Percentiles rank a stretch among this genome's conserved stretches.
These are phyloP conservation scores for Drymodes brunneopygia DNA, from an alignment of 2,113 vertebrate species.

Conservation along the genomic window DNA sequence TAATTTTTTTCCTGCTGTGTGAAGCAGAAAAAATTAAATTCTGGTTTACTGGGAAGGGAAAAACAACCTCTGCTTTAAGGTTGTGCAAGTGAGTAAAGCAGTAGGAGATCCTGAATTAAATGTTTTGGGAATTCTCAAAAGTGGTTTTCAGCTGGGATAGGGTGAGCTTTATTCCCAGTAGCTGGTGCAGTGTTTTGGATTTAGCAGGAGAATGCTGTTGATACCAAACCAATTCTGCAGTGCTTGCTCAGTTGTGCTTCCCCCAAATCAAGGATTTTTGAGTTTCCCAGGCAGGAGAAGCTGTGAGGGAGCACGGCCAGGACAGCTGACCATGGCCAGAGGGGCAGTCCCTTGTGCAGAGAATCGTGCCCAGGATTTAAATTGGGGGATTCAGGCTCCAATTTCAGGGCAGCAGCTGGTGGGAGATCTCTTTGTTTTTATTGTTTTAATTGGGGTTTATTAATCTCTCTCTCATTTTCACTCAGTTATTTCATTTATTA, in stretches of 20 bases:
- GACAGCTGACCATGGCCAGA: neutral
- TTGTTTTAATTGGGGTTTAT: neutral
- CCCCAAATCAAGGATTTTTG: neutral
- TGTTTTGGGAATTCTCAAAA: neutral
- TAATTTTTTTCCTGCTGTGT: neutral
- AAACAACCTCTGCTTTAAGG: neutral
- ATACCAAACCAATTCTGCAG: neutral
- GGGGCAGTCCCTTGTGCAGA: rapidly evolving
- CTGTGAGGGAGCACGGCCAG: neutral
- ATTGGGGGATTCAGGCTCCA: rapidly evolving
- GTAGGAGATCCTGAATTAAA: neutral
- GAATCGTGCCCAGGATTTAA: neutral
- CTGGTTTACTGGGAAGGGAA: neutral
- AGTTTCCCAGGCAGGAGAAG: neutral
- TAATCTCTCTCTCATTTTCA: too few species aligned
- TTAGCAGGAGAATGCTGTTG: rapidly evolving
- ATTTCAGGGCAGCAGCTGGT: neutral
- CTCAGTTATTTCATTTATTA: neutral
- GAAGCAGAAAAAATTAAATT: neutral
- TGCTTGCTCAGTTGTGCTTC: neutral
- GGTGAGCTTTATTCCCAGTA: neutral
- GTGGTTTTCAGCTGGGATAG: neutral
- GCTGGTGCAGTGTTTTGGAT: neutral
- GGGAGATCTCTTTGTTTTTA: neutral
- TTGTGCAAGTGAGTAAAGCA: neutral